Evolutionary conservation across 2,888 invertebrate genomes (phyloP).

Genomic region (Parnassius apollo): DNA sequence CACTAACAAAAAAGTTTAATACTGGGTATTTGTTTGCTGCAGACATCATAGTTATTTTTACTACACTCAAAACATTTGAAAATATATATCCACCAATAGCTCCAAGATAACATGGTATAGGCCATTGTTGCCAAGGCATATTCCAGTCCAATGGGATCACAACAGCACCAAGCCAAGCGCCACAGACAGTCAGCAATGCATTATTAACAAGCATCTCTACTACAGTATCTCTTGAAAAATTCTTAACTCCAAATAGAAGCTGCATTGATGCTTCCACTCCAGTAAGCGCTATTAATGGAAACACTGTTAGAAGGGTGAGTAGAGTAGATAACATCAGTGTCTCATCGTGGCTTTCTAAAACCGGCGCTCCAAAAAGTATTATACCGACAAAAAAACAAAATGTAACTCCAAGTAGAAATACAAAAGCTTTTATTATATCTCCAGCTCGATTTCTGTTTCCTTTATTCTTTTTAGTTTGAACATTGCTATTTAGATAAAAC

Average conservation of each 20-base stretch:
- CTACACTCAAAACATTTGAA: conserved; percentile 78
- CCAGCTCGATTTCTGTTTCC: conserved; percentile 63
- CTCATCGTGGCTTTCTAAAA: conserved; percentile 83
- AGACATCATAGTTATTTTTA: conserved; percentile 61
- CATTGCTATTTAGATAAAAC: conserved; percentile 58
- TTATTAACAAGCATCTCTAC: conserved; percentile 81
- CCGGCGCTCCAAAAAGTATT: conserved; percentile 85
- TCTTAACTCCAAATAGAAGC: conserved; percentile 75
- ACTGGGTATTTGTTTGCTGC: conserved; percentile 63
- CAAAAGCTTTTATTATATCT: conserved; percentile 74
- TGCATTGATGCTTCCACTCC: conserved; percentile 81
- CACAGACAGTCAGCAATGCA: conserved; percentile 83
- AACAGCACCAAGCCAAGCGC: conserved; percentile 92
- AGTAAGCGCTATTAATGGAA: conserved; percentile 82
- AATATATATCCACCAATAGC: conserved; percentile 82
- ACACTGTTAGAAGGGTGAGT: conserved; percentile 82
- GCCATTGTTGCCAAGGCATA: conserved; percentile 92
- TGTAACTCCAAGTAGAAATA: conserved; percentile 68
- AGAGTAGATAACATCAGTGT: conserved; percentile 84
- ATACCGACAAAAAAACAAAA: conserved; percentile 81
- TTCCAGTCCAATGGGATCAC: conserved; percentile 96
- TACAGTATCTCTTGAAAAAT: conserved; percentile 73
- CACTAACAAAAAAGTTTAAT: conserved; percentile 52
- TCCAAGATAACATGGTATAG: conserved; percentile 86
- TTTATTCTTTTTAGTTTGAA: conserved; percentile 61